Evolutionary conservation across 1,140 invertebrate species (phyloP), one percentile per base, ranked within the genome.

Genomic region (Drosophila bocki): DNA sequence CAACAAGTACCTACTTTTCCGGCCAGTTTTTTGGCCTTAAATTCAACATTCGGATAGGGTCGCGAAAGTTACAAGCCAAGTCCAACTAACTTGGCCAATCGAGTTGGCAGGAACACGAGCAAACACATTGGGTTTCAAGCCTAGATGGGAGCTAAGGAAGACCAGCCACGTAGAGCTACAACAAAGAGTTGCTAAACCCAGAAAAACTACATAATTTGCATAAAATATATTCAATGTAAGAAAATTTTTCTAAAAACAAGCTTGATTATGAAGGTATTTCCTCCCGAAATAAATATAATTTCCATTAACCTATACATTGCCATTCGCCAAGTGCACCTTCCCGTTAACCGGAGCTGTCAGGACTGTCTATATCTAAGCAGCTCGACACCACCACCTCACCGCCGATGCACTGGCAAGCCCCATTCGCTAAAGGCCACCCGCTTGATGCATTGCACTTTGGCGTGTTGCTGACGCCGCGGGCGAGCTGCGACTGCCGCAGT

Each of bases 401-500:
- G 9, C 59, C n/a, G 37, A 22, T 22, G 32, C 17, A 51, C 8
- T 32, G n/a, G 26, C 48, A 11, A 11, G 15, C 9, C 48, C 48
- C 48, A 51, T 9, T 51, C 26, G 51, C 41, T 44, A 35, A 48
- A 37, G 59, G 33, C 50, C 84, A 71, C 71, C 80, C 82, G 67
- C 67, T 91, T 90, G 85, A 88, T 87, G 84, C 84, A 87, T 87
- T 87, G 81, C 68, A 80, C 80, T 82, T 87, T 87, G 84, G 70
- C 84, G 85, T 87, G 81, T 85, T 60, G 51, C 68, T 83, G 80
- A 70, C 64, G 84, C 64, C 74, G 56, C 42, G 50, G 64, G 48
- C 79, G 77, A 68, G 63, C 60, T 81, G 68, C 57, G 64, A 78
- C 11, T 80, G 77, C 78, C 82, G 67, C 88, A 90, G 82, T 86